Percentiles rank a stretch among this genome's conserved stretches.
phyloP scores from a whole-genome alignment of 2,113 vertebrate species.

The Lycaon pictus region DNA sequence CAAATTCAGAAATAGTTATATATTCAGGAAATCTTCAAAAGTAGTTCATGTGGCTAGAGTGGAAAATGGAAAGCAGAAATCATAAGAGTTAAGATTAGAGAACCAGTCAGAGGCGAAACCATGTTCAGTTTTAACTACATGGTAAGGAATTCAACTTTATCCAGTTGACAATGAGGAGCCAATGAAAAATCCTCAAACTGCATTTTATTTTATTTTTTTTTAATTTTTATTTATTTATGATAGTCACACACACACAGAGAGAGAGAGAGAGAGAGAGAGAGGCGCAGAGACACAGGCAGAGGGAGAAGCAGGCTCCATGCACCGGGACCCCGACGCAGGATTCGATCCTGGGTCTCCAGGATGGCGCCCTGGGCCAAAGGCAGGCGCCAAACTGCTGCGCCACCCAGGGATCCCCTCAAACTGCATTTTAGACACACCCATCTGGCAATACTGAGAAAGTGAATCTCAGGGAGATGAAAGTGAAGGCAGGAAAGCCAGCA shows the following conservation, averaged over 20 bases:
- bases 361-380: no score
- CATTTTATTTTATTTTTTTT: neutral
- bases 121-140: neutral
- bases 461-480: slow-evolving; percentile 2
- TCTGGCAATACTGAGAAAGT: neutral
- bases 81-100: slow-evolving; percentile 25
- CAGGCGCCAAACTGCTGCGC: no score
- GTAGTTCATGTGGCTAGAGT: neutral
- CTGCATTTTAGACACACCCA: neutral
- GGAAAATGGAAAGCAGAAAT: slow-evolving; percentile 19
- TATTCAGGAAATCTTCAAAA: slow-evolving; percentile 16
- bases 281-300: no score
- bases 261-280: no score
- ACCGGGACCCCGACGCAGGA: no score
- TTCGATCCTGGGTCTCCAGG: no score
- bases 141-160: slow-evolving; percentile 30
- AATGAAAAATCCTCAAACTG: neutral
- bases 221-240: no score
- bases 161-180: neutral
- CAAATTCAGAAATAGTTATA: slow-evolving; percentile 7
- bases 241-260: no score
- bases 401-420: neutral
- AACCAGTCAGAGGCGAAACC: neutral
- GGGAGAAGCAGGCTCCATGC: no score
- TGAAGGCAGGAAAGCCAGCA: neutral